Conservation (phyloP, 23 tunicate species). For the Styela plicata region DNA sequence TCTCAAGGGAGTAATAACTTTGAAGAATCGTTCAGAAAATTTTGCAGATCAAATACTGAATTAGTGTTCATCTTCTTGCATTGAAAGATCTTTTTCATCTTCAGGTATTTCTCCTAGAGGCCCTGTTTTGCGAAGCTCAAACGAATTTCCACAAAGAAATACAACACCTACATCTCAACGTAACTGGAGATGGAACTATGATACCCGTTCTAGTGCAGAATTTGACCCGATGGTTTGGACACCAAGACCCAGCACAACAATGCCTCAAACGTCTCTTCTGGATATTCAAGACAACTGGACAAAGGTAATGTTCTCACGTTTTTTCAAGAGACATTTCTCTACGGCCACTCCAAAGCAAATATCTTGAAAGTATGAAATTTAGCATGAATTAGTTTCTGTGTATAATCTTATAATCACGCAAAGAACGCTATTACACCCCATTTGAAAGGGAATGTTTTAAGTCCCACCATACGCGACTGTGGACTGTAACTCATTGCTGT, state of each 20-base stretch:
- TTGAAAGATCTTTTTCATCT: not conserved
- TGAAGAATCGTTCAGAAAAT: too few species aligned
- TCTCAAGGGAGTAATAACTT: too few species aligned
- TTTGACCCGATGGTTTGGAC: constrained; percentile 67
- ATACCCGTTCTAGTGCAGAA: constrained; percentile 46
- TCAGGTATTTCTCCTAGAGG: constrained; percentile 35
- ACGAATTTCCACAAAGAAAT: constrained; percentile 36
- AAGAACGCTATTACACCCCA: not conserved
- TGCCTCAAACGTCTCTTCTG: constrained; percentile 55
- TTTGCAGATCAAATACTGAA: too few species aligned
- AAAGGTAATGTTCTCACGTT: too few species aligned
- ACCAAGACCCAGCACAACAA: constrained; percentile 44
- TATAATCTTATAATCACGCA: too few species aligned
- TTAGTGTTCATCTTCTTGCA: too few species aligned
- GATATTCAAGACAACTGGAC: constrained; percentile 76
- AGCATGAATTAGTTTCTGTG: too few species aligned
- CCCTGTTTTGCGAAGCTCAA: constrained; percentile 63
- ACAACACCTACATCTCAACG: constrained; percentile 30
- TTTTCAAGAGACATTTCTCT: too few species aligned
- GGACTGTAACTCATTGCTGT: too few species aligned
- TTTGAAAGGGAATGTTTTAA: not conserved
- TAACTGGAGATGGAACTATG: constrained; percentile 81
- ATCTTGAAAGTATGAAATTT: too few species aligned
- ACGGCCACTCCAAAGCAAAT: too few species aligned
- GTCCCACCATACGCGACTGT: not conserved